A percentile compares a stretch with the other conserved stretches of the same genome.
phyloP scores from a whole-genome alignment of 1,140 invertebrate genomes.

The Cydia fagiglandana region DNA sequence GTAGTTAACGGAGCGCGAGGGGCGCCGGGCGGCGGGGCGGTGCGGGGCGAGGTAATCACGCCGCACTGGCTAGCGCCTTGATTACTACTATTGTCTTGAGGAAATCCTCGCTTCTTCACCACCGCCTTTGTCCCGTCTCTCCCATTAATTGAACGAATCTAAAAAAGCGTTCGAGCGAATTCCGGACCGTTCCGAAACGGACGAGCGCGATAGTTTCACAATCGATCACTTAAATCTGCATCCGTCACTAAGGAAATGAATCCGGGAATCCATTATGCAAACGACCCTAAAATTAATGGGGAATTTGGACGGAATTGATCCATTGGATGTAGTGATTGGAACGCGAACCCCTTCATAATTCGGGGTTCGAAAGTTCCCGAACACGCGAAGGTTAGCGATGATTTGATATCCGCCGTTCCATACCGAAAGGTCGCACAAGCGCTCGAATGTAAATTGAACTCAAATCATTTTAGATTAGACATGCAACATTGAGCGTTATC shows the following conservation, averaged over 20 bases:
- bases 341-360: constrained; percentile 45
- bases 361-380: constrained; percentile 37
- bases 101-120: constrained; percentile 55
- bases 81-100: constrained; percentile 65
- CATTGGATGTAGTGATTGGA: constrained; percentile 47
- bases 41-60: constrained; percentile 43
- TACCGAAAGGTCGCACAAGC: constrained; percentile 34
- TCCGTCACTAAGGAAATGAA: constrained; percentile 33
- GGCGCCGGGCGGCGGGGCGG: constrained; percentile 27
- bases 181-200: constrained; percentile 17
- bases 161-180: constrained; percentile 44
- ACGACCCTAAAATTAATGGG: constrained; percentile 36
- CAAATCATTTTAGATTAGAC: background rate
- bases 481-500: constrained; percentile 8
- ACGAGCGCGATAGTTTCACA: constrained; percentile 11
- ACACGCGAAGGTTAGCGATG: constrained; percentile 44
- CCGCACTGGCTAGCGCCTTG: constrained; percentile 45
- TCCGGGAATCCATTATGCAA: constrained; percentile 33
- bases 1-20: constrained; percentile 33
- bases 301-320: constrained; percentile 34
- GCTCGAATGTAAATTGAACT: background rate
- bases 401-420: constrained; percentile 39
- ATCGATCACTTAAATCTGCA: constrained; percentile 31
- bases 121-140: constrained; percentile 53
- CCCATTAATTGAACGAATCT: constrained; percentile 56